Evolutionary conservation across 2,888 invertebrate species (phyloP).

Genomic region (Allacma fusca): DNA sequence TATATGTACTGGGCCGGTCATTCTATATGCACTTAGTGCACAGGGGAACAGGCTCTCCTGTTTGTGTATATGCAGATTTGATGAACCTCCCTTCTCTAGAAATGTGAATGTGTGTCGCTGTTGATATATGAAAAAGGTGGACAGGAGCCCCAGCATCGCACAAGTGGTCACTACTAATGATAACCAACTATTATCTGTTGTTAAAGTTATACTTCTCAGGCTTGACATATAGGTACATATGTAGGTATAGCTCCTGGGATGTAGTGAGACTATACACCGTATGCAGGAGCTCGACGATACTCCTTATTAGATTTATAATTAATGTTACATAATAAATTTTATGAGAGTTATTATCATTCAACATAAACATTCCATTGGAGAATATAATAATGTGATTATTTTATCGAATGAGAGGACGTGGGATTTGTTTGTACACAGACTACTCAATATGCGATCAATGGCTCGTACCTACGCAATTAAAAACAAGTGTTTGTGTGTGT

Average conservation of each 20-base stretch:
- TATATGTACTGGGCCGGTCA: too few relatives aligned
- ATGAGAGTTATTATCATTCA: slow-evolving; percentile 27
- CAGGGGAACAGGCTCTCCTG: too few relatives aligned
- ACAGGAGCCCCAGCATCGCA: not conserved
- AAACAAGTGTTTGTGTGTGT: too few relatives aligned
- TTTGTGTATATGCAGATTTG: not conserved
- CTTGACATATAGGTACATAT: too few relatives aligned
- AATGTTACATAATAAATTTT: slow-evolving; percentile 27
- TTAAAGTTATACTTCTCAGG: too few relatives aligned
- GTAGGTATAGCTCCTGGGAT: too few relatives aligned
- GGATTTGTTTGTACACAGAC: slow-evolving; percentile 19
- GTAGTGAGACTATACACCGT: too few relatives aligned
- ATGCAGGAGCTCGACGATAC: not conserved
- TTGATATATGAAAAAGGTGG: slow-evolving; percentile 14
- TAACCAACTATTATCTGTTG: too few relatives aligned
- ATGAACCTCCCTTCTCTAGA: not conserved
- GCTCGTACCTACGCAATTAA: slow-evolving; percentile 1
- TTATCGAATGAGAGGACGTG: slow-evolving; percentile 19
- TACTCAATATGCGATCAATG: not conserved
- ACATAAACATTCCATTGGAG: slow-evolving; percentile 18
- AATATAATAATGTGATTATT: slow-evolving; percentile 23
- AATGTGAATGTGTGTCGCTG: not conserved
- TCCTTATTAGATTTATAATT: slow-evolving; percentile 26
- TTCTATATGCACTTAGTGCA: too few relatives aligned
- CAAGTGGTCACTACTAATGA: slow-evolving; percentile 4